Base-by-base conservation (phyloP, 2,888 invertebrate species). In the Epirrita christyi region DNA sequence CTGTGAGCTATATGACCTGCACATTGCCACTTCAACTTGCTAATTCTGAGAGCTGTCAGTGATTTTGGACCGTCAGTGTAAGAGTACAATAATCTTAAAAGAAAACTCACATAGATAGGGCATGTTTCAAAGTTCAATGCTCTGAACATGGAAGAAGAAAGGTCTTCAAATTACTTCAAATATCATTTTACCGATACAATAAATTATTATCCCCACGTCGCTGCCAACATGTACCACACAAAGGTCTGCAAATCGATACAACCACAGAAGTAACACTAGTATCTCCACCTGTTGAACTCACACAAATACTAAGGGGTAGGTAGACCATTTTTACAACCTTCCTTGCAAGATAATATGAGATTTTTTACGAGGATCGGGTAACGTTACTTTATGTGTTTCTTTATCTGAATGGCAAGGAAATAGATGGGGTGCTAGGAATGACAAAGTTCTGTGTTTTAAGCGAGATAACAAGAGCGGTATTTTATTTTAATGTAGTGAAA, bases 251-350 rank as follows among this genome's bases (percentile, higher is more conserved):
- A 63, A 81, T 81, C 80, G 75, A 81, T 81, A 78, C 49, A 46
- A 11, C 47, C 59, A 59, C 59, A 40, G 59, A 55, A 11, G n/a
- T 10, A 6, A 6, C 9, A 29, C 9, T n/a, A 50, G 49, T 42
- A 66, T 68, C 71, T 67, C 67, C 68, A 76, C 77, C 76, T 78
- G 77, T 76, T 74, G 73, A 70, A 67, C 63, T 69, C 56, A 67
- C 68, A 34, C 66, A 61, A 58, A 67, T 66, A 54, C 32, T 21
- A 38, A 38, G n/a, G 36, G 14, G 46, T 29, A 41, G 37, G 38
- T 29, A n/a, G 50, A 48, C 40, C 14, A 32, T 40, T 55, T 48
- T 51, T 53, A 60, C 54, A 48, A 14, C 52, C 43, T 46, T 42
- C 32, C 27, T 41, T 40, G 47, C 42, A 44, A 47, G 40, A 48